Conservation (phyloP, 2,888 invertebrate genomes). For the Dicranocentrus wangi region DNA sequence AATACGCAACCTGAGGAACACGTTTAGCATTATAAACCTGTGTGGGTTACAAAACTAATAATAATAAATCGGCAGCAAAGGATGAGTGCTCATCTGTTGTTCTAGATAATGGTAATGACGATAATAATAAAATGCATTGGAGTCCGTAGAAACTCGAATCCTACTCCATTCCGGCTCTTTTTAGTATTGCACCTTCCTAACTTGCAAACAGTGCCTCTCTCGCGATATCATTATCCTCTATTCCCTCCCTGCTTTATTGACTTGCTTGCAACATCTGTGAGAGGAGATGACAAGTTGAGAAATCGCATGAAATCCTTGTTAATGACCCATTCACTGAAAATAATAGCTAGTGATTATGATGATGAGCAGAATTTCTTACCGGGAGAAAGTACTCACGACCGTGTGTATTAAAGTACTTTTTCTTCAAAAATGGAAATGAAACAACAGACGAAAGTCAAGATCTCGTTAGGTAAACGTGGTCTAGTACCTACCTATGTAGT, state of each 20-base stretch:
- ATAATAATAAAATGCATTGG: slow-evolving; percentile 35
- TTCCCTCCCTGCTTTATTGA: not conserved
- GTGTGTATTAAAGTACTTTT: too few species aligned
- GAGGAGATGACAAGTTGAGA: slow-evolving; percentile 44
- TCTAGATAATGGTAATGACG: slow-evolving; percentile 36
- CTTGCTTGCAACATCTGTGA: not conserved
- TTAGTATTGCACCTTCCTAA: not conserved
- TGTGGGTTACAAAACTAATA: too few species aligned
- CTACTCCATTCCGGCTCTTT: not conserved
- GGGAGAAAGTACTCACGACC: too few species aligned
- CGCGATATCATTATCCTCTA: not conserved
- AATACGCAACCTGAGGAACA: too few species aligned
- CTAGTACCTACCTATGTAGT: too few species aligned
- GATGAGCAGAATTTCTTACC: not conserved
- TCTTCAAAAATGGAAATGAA: too few species aligned
- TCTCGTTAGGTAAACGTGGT: too few species aligned
- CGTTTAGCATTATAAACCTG: too few species aligned
- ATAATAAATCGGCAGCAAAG: slow-evolving; percentile 14
- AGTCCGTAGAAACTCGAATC: not conserved
- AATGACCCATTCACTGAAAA: slow-evolving; percentile 39
- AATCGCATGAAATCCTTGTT: slow-evolving; percentile 42
- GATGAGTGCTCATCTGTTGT: slow-evolving; percentile 42
- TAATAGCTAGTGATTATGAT: slow-evolving; percentile 30
- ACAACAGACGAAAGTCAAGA: too few species aligned
- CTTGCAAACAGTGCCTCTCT: too few species aligned